Base-by-base conservation (phyloP, 2,888 invertebrate species). In the Acleris laterana region DNA sequence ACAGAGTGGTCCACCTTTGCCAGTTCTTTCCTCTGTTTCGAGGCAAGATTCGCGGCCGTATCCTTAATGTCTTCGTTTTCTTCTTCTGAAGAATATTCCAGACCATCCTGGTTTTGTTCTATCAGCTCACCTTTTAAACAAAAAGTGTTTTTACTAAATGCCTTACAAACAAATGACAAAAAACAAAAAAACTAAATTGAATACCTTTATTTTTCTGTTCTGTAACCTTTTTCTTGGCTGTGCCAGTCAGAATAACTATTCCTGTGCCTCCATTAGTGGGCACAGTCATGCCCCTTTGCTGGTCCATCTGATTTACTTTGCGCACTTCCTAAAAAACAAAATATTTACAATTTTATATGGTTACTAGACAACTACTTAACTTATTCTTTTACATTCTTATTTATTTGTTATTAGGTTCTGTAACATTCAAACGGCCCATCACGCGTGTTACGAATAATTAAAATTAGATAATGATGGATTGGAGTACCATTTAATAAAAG, bases 21-120 rank as follows among this genome's bases (percentile, higher is more conserved):
- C 69, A 99, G 87, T 78, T 99, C 99, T 82, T 99, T 97, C 77
- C 96, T 96, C 78, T 97, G 97, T 80, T 98, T 98, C 68, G 97
- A 98, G 0, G 97, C 98, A 44, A 96, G 95, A 77, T 95, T 97
- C 0, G 96, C 98, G 0, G 97, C 97, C 22, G 98, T 96, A 70
- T 98, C 97, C 74, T 98, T 98, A 61, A 99, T 95, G 81, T 98
- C 98, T 83, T 99, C 98, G 5, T 97, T 96, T 79, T 99, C 99
- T 84, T 99, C 99, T 87, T 99, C 99, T 16, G 98, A 98, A 0
- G 99, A 99, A 90, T 99, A 99, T 93, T 98, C 99, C 69, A 99
- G 90, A 0, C 98, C 98, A 84, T 99, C 99, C 87, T 99, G 98
- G 89, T 99, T 99, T 84, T 99, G 99, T 87, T 99, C 99, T 80